Evolutionary conservation across 2,113 vertebrate genomes (phyloP).

Genomic region (Pontoporia blainvillei): DNA sequence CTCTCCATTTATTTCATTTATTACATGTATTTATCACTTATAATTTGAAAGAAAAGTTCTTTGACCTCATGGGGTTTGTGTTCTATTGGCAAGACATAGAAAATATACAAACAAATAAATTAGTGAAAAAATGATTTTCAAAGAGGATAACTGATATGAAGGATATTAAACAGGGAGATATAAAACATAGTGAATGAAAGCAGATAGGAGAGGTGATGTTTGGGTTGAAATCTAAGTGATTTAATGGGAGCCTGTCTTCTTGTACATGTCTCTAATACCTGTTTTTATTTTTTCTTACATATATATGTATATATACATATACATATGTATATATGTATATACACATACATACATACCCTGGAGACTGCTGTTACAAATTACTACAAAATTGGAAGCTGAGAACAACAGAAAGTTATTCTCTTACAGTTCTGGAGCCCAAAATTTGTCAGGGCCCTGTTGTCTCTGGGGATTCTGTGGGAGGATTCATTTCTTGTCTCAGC

Average conservation of each 20-base stretch:
- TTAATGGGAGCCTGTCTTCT: neutral
- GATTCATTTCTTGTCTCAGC: neutral
- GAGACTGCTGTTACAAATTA: neutral
- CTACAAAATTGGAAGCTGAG: neutral
- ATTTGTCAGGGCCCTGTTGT: neutral
- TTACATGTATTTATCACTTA: neutral
- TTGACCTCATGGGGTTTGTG: neutral
- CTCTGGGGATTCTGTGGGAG: neutral
- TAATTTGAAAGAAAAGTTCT: constrained; percentile 28
- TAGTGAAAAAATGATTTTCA: neutral
- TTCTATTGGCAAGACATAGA: neutral
- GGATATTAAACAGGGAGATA: neutral
- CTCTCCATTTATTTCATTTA: neutral
- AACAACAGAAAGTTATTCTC: neutral
- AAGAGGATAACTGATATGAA: neutral
- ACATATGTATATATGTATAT: no score
- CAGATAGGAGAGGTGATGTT: neutral
- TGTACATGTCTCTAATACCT: neutral
- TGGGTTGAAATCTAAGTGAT: neutral
- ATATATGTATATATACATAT: neutral
- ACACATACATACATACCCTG: neutral
- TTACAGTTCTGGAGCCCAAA: neutral
- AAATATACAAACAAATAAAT: neutral
- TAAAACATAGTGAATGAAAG: neutral
- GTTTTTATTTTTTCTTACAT: neutral